Conservation (phyloP, 2,113 vertebrate species). For the Mus musculus region DNA sequence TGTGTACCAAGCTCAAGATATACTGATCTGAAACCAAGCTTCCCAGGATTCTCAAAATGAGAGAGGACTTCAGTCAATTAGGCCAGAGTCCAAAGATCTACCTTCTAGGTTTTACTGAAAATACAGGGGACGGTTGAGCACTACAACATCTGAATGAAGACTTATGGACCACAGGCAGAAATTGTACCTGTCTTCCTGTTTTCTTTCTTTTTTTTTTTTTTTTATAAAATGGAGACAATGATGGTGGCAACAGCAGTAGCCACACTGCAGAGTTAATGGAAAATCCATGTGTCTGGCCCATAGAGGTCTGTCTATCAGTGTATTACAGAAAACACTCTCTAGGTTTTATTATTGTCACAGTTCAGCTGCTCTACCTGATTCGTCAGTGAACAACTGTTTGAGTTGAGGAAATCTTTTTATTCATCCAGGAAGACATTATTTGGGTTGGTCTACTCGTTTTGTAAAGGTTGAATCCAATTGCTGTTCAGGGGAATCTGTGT, state of each 20-base stretch:
- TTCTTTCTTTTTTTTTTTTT: background rate
- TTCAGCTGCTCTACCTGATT: background rate
- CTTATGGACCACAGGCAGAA: background rate
- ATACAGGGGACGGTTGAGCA: fast-evolving
- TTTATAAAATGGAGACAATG: background rate
- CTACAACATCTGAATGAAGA: background rate
- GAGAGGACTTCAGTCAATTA: background rate
- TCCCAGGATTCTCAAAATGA: background rate
- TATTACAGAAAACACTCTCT: background rate
- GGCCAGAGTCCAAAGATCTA: background rate
- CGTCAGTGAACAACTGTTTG: background rate
- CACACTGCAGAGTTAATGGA: background rate
- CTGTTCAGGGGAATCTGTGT: constrained; percentile 24
- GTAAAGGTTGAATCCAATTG: constrained; percentile 59
- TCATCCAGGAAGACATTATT: constrained; percentile 52
- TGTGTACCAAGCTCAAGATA: background rate
- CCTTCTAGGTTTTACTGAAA: background rate
- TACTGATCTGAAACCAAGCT: background rate
- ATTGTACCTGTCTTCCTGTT: background rate
- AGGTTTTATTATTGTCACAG: background rate
- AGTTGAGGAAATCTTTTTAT: constrained; percentile 22
- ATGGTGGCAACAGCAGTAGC: too few species aligned
- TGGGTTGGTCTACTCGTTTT: constrained; percentile 26
- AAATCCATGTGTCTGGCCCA: background rate
- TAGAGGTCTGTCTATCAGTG: background rate